A percentile compares a stretch with the other conserved stretches of the same genome.
phyloP scores from a whole-genome alignment of 1,140 invertebrate species.

The Thaumetopoea pityocampa region DNA sequence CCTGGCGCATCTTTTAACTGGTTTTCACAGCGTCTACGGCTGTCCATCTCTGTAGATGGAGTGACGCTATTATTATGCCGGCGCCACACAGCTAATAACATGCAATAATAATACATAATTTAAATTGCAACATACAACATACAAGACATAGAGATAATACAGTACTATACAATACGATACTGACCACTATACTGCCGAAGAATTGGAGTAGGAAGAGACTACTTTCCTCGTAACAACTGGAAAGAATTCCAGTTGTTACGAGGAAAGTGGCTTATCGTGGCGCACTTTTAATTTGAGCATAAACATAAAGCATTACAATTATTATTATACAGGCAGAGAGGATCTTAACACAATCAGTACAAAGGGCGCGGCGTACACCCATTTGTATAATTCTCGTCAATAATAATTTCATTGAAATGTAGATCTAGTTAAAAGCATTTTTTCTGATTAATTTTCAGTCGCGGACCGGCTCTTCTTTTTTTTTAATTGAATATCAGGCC shows the following conservation, averaged over 20 bases:
- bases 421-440: conserved; percentile 76
- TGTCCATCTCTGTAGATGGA: no score
- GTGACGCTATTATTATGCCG: no score
- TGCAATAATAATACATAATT: no score
- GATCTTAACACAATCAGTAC: conserved; percentile 44
- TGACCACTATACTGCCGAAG: no score
- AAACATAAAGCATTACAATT: conserved; percentile 9
- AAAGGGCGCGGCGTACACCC: conserved; percentile 37
- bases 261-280: not conserved
- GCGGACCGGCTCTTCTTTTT: conserved; percentile 64
- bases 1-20: no score
- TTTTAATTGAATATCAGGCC: conserved; percentile 76
- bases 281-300: not conserved
- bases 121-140: no score
- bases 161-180: no score
- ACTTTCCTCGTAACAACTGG: no score
- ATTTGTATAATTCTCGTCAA: conserved; percentile 71
- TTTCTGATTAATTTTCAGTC: conserved; percentile 76
- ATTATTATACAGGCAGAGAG: conserved; percentile 2
- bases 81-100: no score
- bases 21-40: no score
- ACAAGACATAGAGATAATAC: no score
- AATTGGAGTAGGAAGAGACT: no score
- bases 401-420: conserved; percentile 77
- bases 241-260: conserved; percentile 3